These are phyloP conservation scores for Drosophila melanosoma DNA, from an alignment of 2,888 invertebrate species.

Conservation along the genomic window DNA sequence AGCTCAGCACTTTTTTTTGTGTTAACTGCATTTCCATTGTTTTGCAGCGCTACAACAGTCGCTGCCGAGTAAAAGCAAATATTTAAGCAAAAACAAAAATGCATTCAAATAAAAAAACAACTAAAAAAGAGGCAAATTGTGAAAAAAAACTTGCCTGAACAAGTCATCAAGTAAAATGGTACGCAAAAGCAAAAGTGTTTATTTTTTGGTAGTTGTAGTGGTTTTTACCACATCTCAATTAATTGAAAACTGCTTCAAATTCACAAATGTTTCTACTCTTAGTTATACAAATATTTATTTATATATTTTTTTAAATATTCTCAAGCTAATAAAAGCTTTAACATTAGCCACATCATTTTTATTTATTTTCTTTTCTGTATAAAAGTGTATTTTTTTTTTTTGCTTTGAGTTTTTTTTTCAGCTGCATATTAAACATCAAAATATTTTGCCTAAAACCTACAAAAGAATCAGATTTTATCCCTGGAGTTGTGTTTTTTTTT, in stretches of 20 bases:
- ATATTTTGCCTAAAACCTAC: background rate
- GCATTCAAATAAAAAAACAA: background rate
- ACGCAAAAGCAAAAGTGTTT: constrained; percentile 9
- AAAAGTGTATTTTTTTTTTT: background rate
- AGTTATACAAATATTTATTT: background rate
- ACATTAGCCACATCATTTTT: background rate
- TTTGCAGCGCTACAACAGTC: constrained; percentile 16
- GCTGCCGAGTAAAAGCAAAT: constrained; percentile 33
- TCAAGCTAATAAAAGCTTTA: no score
- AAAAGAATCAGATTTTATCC: background rate
- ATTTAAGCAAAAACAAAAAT: constrained; percentile 20
- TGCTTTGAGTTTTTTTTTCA: background rate
- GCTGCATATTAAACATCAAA: background rate
- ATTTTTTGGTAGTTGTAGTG: background rate
- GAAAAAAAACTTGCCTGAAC: constrained; percentile 33
- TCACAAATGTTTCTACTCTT: constrained; percentile 12
- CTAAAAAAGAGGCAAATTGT: constrained; percentile 8
- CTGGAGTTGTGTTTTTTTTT: background rate
- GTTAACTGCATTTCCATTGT: constrained; percentile 43
- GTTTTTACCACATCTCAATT: constrained; percentile 30
- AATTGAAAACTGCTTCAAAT: constrained; percentile 31
- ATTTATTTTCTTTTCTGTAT: background rate
- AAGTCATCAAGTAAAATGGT: constrained; percentile 35
- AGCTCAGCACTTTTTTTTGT: background rate
- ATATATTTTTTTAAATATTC: background rate